Percentiles rank a stretch among this genome's conserved stretches.
phyloP scores from a whole-genome alignment of 2,888 invertebrate species.

The Melieria crassipennis region DNA sequence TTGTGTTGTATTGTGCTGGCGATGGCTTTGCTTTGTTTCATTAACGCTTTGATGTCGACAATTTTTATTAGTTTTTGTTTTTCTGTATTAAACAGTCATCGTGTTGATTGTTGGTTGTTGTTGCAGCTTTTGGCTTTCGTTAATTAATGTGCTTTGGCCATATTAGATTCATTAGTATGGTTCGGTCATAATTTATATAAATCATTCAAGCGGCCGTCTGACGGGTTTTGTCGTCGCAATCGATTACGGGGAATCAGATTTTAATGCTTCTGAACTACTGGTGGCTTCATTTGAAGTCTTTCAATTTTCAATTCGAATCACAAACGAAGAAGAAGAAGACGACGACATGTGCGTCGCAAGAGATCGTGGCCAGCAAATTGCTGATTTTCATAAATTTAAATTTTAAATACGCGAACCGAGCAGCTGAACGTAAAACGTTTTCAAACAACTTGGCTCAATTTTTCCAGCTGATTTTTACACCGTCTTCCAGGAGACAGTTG shows the following conservation, averaged over 20 bases:
- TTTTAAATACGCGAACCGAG: no score
- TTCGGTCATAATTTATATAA: slow-evolving; percentile 38
- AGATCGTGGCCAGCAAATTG: no score
- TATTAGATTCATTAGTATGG: slow-evolving; percentile 33
- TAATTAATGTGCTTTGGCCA: slow-evolving; percentile 35
- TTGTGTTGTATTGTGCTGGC: slow-evolving; percentile 12
- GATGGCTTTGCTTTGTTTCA: neutral
- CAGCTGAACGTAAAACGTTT: no score
- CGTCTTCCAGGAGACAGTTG: no score
- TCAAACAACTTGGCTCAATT: no score
- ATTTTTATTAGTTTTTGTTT: slow-evolving; percentile 5
- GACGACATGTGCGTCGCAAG: no score
- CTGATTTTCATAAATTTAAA: no score
- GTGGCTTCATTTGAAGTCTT: neutral
- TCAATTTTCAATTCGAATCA: neutral
- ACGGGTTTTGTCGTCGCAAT: slow-evolving; percentile 18
- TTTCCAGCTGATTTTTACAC: no score
- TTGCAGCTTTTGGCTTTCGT: slow-evolving; percentile 7
- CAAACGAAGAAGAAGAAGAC: no score
- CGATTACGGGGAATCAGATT: slow-evolving; percentile 9
- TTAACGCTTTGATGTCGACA: slow-evolving; percentile 15
- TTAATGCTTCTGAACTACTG: slow-evolving; percentile 14
- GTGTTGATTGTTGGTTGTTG: no score
- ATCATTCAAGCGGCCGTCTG: slow-evolving; percentile 30
- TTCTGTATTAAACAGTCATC: neutral